A percentile compares a stretch with the other conserved stretches of the same genome.
Evolutionary conservation across 1,140 invertebrate species (phyloP).

Genomic region (Copidosoma floridanum): DNA sequence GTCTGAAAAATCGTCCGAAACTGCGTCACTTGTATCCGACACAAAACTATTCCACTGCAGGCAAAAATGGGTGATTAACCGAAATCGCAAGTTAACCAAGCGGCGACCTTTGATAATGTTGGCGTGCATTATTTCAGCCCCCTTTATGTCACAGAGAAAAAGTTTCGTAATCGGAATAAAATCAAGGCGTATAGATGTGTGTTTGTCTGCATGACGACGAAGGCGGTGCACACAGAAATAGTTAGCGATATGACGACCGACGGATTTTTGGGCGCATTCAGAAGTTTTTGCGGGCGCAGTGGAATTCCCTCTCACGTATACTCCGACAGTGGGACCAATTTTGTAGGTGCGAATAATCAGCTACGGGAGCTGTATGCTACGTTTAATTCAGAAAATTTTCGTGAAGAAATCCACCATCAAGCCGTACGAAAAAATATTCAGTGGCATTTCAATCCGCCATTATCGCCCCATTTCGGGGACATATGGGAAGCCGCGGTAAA

Average conservation of each 20-base stretch:
- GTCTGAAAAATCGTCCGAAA: conserved; percentile 13
- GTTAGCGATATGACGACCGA: conserved; percentile 15
- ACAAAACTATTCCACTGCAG: conserved; percentile 7
- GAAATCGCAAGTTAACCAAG: conserved; percentile 18
- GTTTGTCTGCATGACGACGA: conserved; percentile 20
- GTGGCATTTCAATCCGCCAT: conserved; percentile 18
- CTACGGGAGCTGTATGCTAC: conserved; percentile 17
- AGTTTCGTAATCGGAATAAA: conserved; percentile 11
- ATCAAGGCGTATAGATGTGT: conserved; percentile 29
- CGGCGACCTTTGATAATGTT: conserved; percentile 28
- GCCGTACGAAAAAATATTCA: conserved; percentile 7
- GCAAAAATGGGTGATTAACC: conserved; percentile 27
- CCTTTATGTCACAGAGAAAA: conserved; percentile 28
- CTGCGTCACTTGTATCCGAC: conserved; percentile 26
- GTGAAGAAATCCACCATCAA: not conserved
- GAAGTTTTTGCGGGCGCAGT: conserved; percentile 6
- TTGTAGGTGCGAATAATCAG: conserved; percentile 25
- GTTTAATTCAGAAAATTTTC: conserved; percentile 27
- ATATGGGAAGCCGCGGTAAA: conserved; percentile 36
- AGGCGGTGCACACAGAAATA: conserved; percentile 21
- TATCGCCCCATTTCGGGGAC: conserved; percentile 35
- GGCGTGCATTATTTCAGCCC: conserved; percentile 31
- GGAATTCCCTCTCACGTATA: conserved; percentile 26
- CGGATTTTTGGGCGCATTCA: conserved; percentile 18
- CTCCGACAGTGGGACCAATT: conserved; percentile 36